Evolutionary conservation across 2,113 vertebrate species (phyloP).

Genomic region (Crotalus viridis): DNA sequence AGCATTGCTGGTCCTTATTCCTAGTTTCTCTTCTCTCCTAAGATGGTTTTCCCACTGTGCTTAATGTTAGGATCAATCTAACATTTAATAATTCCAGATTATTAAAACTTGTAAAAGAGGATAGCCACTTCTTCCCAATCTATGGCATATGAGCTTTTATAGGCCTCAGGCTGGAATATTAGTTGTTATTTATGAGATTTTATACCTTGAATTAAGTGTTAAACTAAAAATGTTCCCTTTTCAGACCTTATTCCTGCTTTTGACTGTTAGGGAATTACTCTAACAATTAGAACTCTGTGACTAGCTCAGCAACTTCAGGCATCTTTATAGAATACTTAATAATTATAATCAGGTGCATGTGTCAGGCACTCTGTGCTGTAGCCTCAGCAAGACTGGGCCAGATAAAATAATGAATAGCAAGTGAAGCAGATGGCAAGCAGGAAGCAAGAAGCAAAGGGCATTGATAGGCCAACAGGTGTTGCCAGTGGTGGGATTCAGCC

Average conservation of each 20-base stretch:
- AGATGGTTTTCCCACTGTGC: not conserved
- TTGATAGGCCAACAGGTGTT: not conserved
- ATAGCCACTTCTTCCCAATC: not conserved
- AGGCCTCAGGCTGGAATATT: not conserved
- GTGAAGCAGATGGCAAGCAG: not conserved
- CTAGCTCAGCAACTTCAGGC: not conserved
- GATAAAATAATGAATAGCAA: not conserved
- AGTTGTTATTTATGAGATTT: not conserved
- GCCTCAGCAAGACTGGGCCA: not conserved
- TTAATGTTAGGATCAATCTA: not conserved
- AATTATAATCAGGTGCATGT: not conserved
- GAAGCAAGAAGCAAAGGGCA: not conserved
- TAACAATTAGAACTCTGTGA: not conserved
- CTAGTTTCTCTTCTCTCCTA: not conserved
- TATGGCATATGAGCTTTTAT: not conserved
- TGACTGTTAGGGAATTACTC: not conserved
- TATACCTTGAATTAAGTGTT: not conserved
- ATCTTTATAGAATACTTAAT: not conserved
- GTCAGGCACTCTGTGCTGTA: not conserved
- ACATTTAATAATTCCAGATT: not conserved
- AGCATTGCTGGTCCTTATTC: not conserved
- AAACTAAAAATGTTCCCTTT: not conserved
- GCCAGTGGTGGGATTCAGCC: too few species aligned
- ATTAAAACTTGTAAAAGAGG: not conserved
- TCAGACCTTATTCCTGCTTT: not conserved